Base-by-base conservation (phyloP, 2,797 vertebrate genomes). In the Chelon auratus region DNA sequence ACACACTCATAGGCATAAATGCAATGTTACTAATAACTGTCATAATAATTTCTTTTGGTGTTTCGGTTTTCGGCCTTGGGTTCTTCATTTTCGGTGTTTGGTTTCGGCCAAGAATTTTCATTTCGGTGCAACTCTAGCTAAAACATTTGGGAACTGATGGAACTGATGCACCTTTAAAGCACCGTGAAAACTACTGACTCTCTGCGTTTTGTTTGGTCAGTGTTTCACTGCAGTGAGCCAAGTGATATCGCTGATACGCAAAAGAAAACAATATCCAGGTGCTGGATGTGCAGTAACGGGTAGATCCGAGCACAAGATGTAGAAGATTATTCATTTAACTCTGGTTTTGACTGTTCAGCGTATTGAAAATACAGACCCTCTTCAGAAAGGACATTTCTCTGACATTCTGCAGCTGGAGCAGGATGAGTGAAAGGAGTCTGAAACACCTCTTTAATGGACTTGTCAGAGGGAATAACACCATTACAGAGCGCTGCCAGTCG, bases 391-490 rank as follows among this genome's bases (percentile, higher is more conserved):
- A 50, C 42, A 18, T 75, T 33, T 42, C 30, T 71, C 42, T 55
- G 14, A 18, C 56, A 22, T 11, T 36, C 47, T 42, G 18, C 61
- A 45, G 42, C 66, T 45, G 60, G 51, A 77, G 45, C 51, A 68
- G 33, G 30, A 52, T 30, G 68, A 64, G 59, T 57, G 58, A 71
- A 40, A 72, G 24, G 20, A 17, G 66, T 51, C 61, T 45, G 77
- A 68, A 65, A 89, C 91, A 87, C 82, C 60, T 86, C 68, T 72
- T 80, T 85, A 89, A 89, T 85, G 78, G 85, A 76, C 81, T 70
- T 65, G 77, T 87, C 79, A 76, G 71, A 72, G 18, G 56, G 72
- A 85, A 36, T 78, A 81, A 90, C 84, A 71, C 77, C 75, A 86
- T 90, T 78, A 84, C 40, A 51, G 63, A 67, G 62, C 78, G 89